Evolutionary conservation across 2,888 invertebrate genomes (phyloP).

Genomic region (Ethmia dodecea): DNA sequence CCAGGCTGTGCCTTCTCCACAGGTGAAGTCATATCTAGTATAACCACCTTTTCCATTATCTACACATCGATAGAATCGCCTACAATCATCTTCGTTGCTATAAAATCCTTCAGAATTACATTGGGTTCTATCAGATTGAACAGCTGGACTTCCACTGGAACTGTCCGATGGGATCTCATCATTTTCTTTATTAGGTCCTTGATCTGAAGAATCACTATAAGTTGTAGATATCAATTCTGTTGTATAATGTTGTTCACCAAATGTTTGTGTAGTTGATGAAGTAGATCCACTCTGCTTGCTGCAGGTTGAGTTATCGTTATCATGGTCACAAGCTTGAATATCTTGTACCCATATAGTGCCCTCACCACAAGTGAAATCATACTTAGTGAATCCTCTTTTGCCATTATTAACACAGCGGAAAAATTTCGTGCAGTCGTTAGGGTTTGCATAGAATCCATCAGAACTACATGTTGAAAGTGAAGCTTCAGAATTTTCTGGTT

Average conservation of each 20-base stretch:
- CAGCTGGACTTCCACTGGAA: no score
- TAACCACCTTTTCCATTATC: conserved; percentile 57
- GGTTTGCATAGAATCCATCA: conserved; percentile 84
- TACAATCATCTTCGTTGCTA: conserved; percentile 61
- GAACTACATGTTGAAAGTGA: conserved; percentile 54
- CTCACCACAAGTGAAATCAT: conserved; percentile 80
- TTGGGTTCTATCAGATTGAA: no score
- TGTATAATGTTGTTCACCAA: conserved; percentile 19
- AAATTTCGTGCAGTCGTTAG: conserved; percentile 83
- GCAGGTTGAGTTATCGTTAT: conserved; percentile 34
- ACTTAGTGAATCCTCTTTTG: conserved; percentile 63
- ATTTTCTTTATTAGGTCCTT: conserved; percentile 19
- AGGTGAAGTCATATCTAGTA: conserved; percentile 73
- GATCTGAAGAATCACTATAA: conserved; percentile 12
- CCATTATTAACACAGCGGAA: conserved; percentile 81
- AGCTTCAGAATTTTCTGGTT: conserved; percentile 17
- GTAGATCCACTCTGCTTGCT: conserved; percentile 27
- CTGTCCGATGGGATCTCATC: conserved; percentile 13
- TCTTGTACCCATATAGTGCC: conserved; percentile 84
- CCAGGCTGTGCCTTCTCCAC: conserved; percentile 79
- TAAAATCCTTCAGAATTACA: conserved; percentile 70
- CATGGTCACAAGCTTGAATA: conserved; percentile 73
- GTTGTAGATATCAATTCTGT: conserved; percentile 22
- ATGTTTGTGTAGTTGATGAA: conserved; percentile 19
- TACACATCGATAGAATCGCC: conserved; percentile 70